Base-by-base conservation (phyloP, 2,888 invertebrate genomes). In the Zootermopsis nevadensis region DNA sequence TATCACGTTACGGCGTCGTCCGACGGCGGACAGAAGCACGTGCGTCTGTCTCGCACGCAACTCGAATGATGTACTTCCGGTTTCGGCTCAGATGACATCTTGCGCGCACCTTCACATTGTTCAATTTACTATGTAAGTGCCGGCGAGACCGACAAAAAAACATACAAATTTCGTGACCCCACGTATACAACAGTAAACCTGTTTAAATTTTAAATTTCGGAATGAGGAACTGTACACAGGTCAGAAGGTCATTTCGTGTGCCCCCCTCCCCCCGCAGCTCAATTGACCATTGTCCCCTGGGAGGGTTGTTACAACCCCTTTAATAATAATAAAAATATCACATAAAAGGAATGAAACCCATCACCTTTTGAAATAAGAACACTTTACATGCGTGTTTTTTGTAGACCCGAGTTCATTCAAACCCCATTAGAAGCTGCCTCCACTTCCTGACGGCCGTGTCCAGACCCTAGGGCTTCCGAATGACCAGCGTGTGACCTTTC, bases 221-320 rank as follows among this genome's bases (percentile, higher is more conserved):
- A 76, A 60, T 27, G 60, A 60, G 60, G 60, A 60, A 60, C 60
- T 60, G n/a, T 60, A 60, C 7, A 60, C 60, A 60, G 60, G 60
- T 60, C 60, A 27, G n/a, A 27, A 60, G 60, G 60, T 60, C 60
- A 60, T 27, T 60, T 60, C 60, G n/a, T n/a, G n/a, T n/a, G n/a
- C 60, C 76, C 76, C 42, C 27, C 35, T 3, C 35, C 35, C 27
- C 24, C 33, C 31, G 24, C 35, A 24, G 76, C 48, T 76, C 76
- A 76, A 76, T 76, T 76, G 76, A 76, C 76, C 76, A 76, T 38
- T 48, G 76, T n/a, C 42, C 48, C 42, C 76, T 76, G 42, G 76
- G 42, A 42, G 38, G 76, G 76, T 48, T 38, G 38, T 38, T 76
- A 60, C 60, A 60, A 2, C 60, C 60, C 60, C 60, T 60, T 60